Evolutionary conservation across 2,888 invertebrate species (phyloP).

Genomic region (Cantharis nigra): DNA sequence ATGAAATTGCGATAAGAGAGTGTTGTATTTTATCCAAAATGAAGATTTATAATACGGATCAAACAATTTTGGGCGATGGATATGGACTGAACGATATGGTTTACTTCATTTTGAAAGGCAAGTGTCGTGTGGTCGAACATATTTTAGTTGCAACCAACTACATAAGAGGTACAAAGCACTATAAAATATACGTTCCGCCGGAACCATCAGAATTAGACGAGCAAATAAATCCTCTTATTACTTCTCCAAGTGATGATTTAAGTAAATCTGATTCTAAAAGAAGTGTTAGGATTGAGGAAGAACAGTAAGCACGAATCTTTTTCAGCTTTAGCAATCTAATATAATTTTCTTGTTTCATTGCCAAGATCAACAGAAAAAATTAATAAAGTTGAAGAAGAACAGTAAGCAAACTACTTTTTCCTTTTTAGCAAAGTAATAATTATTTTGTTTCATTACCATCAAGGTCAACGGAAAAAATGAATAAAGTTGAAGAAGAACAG

Average conservation of each 20-base stretch:
- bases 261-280: not conserved
- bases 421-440: not conserved
- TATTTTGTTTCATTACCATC: not conserved
- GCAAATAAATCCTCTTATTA: not conserved
- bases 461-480: not conserved
- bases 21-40: constrained; percentile 70
- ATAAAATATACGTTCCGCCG: constrained; percentile 56
- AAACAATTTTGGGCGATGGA: constrained; percentile 63
- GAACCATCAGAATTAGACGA: not conserved
- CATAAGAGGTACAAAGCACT: constrained; percentile 52
- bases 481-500: not conserved
- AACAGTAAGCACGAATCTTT: not conserved
- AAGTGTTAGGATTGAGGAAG: not conserved
- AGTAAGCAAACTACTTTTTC: not conserved
- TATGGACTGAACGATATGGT: constrained; percentile 51
- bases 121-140: constrained; percentile 64
- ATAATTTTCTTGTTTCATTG: not conserved
- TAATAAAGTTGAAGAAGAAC: not conserved
- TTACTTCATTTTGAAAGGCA: constrained; percentile 64
- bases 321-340: too few relatives aligned
- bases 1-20: constrained; percentile 64
- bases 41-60: constrained; percentile 60
- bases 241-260: not conserved
- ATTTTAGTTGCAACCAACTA: constrained; percentile 55
- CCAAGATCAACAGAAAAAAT: not conserved